These are phyloP conservation scores for Muntiacus muntjak DNA, from an alignment of 2,113 vertebrate species.

Conservation along the genomic window DNA sequence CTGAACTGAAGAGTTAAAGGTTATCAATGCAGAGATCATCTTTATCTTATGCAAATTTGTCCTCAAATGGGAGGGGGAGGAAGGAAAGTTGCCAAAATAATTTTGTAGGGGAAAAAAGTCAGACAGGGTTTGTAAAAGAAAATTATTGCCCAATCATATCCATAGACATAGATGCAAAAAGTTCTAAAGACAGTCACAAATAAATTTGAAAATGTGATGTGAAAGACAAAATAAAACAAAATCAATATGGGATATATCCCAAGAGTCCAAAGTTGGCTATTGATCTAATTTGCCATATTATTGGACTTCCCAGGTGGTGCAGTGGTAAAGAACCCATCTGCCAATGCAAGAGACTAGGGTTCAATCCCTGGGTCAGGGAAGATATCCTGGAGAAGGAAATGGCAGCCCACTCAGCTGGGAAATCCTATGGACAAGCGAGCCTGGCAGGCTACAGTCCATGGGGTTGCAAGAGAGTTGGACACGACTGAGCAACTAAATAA, in stretches of 20 bases:
- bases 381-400: background rate
- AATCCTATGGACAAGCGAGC: background rate
- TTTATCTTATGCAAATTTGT: background rate
- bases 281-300: background rate
- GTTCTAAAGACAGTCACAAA: background rate
- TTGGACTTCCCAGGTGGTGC: background rate
- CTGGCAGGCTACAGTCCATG: background rate
- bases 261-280: background rate
- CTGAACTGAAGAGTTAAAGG: background rate
- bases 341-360: background rate
- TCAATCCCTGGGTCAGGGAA: background rate
- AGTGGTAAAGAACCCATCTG: background rate
- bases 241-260: background rate
- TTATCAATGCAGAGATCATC: background rate
- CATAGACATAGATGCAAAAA: background rate
- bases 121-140: background rate
- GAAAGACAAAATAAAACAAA: background rate
- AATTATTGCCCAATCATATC: background rate
- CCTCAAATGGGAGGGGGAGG: background rate
- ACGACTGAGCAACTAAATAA: rapidly evolving
- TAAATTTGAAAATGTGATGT: background rate
- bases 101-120: background rate
- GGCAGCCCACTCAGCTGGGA: background rate
- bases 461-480: background rate
- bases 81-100: background rate